Conservation (phyloP, 2,888 invertebrate genomes). For the Chymomyza amoena region DNA sequence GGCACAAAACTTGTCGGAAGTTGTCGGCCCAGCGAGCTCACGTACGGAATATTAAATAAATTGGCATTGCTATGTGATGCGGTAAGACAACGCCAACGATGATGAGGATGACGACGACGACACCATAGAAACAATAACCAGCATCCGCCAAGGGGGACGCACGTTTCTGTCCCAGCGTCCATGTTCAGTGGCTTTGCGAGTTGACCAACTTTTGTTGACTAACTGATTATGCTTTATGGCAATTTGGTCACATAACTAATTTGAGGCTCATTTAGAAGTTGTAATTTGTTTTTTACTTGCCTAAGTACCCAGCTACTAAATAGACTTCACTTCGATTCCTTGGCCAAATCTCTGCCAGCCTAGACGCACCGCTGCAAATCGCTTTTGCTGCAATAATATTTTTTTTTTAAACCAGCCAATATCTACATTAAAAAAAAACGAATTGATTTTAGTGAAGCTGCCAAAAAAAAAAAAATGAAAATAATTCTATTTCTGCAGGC, state of each 20-base stretch:
- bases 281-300: not conserved
- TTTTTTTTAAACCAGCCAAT: constrained; percentile 30
- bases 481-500: no score
- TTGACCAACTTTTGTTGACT: not conserved
- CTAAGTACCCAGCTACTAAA: not conserved
- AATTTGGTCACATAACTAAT: constrained; percentile 4
- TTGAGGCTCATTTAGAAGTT: not conserved
- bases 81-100: constrained; percentile 32
- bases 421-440: constrained; percentile 27
- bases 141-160: not conserved
- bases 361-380: constrained; percentile 42
- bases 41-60: constrained; percentile 70
- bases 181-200: not conserved
- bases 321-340: no score
- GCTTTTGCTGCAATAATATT: constrained; percentile 55
- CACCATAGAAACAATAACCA: not conserved
- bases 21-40: constrained; percentile 29
- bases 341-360: not conserved
- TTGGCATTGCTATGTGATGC: constrained; percentile 56
- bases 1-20: constrained; percentile 1
- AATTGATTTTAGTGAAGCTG: constrained; percentile 48
- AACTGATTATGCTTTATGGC: constrained; percentile 4
- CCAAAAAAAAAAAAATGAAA: not conserved
- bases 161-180: not conserved
- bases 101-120: not conserved